Conservation (phyloP, 2,113 vertebrate genomes). For the mouse (Mus musculus) region GRCm39 chr9:27243001-27243500, state of each 20-base stretch:
- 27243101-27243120: slow-evolving; percentile 93
- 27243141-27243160: neutral
- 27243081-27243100: slow-evolving; percentile 98
- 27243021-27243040: slow-evolving; percentile 98
- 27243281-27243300: neutral
- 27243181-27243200: neutral
- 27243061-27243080: slow-evolving; percentile 99
- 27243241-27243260: neutral
- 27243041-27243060: slow-evolving; percentile 98
- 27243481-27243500: neutral
- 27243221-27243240: neutral
- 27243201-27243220: neutral
- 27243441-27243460: neutral
- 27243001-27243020: slow-evolving; percentile 98
- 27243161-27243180: neutral
- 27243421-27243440: neutral
- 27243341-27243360: too few relatives aligned
- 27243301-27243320: neutral
- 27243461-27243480: neutral
- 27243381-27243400: too few relatives aligned
- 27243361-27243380: too few relatives aligned
- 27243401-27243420: neutral
- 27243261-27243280: neutral
- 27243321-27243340: neutral
- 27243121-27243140: neutral